Conservation (phyloP, 2,113 vertebrate species). For the Pomatostomus ruficeps region DNA sequence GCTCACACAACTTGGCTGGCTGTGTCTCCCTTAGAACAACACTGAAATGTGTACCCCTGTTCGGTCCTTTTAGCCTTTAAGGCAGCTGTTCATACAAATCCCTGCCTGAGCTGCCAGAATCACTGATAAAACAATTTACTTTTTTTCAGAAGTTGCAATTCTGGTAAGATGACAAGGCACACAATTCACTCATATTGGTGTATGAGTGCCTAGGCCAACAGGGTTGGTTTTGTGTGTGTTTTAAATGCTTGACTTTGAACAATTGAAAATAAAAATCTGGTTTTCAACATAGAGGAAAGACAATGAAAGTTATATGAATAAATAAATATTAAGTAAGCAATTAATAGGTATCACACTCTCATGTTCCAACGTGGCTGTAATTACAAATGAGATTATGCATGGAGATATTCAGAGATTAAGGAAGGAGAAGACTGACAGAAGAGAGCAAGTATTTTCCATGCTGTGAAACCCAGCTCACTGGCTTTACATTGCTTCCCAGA, state of each 20-base stretch:
- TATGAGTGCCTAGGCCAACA: not conserved
- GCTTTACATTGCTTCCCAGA: not conserved
- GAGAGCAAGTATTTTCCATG: not conserved
- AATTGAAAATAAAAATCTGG: not conserved
- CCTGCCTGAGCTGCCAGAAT: not conserved
- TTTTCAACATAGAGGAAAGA: not conserved
- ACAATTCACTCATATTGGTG: fast-evolving
- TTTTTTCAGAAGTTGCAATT: not conserved
- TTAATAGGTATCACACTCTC: not conserved
- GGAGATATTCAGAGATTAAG: not conserved
- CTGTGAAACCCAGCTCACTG: not conserved
- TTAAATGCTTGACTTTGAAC: not conserved
- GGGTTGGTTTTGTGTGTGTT: not conserved
- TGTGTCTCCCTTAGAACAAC: not conserved
- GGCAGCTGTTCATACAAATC: not conserved
- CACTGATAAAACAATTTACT: not conserved
- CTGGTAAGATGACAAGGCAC: not conserved
- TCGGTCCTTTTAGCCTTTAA: not conserved
- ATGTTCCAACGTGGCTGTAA: not conserved
- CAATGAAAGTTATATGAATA: not conserved
- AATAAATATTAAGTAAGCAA: not conserved
- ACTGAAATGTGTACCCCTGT: not conserved
- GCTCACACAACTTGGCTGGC: not conserved
- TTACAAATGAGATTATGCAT: not conserved
- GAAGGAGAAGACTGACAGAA: not conserved